These are phyloP conservation scores for Gallinago solitaria DNA, from an alignment of 2,797 vertebrate genomes.

Conservation along the genomic window DNA sequence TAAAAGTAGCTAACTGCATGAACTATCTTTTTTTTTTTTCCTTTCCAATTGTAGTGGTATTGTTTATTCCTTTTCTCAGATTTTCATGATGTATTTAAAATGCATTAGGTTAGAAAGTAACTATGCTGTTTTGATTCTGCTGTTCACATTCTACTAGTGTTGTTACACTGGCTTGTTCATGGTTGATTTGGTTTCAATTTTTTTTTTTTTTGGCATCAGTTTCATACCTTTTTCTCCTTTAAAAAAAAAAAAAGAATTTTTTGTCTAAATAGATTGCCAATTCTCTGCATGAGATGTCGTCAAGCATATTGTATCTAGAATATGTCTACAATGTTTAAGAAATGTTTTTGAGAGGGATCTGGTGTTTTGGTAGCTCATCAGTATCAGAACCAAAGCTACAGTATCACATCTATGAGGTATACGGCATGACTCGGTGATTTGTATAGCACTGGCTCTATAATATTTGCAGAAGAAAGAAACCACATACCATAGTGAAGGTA, in stretches of 20 bases:
- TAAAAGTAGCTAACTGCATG: not conserved
- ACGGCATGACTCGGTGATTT: not conserved
- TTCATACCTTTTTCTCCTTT: not conserved
- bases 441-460: not conserved
- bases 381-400: not conserved
- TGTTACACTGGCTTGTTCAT: not conserved
- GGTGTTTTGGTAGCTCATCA: not conserved
- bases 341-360: not conserved
- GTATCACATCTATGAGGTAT: not conserved
- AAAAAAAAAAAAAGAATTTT: not conserved
- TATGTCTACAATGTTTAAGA: not conserved
- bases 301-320: not conserved
- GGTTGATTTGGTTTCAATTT: not conserved
- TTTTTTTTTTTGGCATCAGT: not conserved
- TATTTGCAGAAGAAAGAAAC: not conserved
- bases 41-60: not conserved
- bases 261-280: not conserved
- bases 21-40: not conserved
- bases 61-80: not conserved
- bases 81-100: not conserved
- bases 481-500: not conserved
- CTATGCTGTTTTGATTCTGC: not conserved
- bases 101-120: not conserved
- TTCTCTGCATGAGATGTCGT: not conserved
- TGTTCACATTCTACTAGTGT: not conserved